A percentile compares a stretch with the other conserved stretches of the same genome.
Evolutionary conservation across 2,113 vertebrate genomes (phyloP).

Genomic region (Passer domesticus): DNA sequence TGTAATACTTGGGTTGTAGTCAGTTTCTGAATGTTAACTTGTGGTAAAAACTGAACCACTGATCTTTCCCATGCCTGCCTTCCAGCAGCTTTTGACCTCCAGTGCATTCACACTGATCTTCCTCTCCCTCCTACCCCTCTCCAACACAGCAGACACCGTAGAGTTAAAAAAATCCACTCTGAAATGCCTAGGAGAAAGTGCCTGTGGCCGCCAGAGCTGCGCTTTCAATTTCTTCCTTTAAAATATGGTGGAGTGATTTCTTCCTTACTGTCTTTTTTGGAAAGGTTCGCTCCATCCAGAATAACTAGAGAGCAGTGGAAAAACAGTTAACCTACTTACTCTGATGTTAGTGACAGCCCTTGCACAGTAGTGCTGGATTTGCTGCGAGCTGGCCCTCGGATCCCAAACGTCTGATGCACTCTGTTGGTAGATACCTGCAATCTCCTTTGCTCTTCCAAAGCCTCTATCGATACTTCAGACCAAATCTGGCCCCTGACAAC

Average conservation of each 20-base stretch:
- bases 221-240: constrained; percentile 60
- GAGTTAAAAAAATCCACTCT: constrained; percentile 50
- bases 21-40: constrained; percentile 70
- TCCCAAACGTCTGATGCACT: constrained; percentile 64
- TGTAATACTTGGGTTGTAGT: constrained; percentile 79
- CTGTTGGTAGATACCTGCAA: constrained; percentile 62
- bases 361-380: constrained; percentile 41
- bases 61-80: constrained; percentile 79
- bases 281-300: constrained; percentile 50
- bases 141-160: not conserved
- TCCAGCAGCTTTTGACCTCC: constrained; percentile 66
- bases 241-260: constrained; percentile 65
- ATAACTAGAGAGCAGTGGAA: constrained; percentile 76
- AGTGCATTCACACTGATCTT: not conserved
- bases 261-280: constrained; percentile 46
- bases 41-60: constrained; percentile 65
- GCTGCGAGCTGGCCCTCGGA: constrained; percentile 13
- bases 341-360: constrained; percentile 60
- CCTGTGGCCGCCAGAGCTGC: not conserved
- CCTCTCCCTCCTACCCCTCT: not conserved
- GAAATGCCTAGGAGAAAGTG: not conserved
- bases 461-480: not conserved
- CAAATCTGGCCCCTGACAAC: not conserved
- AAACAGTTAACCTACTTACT: constrained; percentile 79
- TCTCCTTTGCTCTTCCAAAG: constrained; percentile 16